phyloP scores from a whole-genome alignment of 2,113 vertebrate genomes.

The Leiothrix lutea region DNA sequence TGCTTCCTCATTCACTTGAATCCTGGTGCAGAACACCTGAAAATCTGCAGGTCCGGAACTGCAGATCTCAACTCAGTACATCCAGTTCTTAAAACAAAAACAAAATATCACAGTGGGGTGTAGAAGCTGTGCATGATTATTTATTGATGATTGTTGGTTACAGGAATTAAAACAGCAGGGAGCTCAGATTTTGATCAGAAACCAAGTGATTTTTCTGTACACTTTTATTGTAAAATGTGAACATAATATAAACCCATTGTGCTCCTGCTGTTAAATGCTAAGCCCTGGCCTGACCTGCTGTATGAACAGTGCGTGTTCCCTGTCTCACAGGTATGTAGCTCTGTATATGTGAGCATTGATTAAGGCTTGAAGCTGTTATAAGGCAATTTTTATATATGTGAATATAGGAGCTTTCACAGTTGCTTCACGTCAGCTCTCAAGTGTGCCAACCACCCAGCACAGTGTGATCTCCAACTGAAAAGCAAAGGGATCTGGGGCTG shows the following conservation, averaged over 20 bases:
- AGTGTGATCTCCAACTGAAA: neutral
- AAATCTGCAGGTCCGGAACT: neutral
- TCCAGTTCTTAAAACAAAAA: neutral
- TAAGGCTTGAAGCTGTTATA: neutral
- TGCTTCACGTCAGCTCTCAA: rapidly evolving
- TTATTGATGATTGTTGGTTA: constrained; percentile 56
- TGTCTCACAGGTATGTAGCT: neutral
- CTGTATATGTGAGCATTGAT: neutral
- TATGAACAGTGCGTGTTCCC: neutral
- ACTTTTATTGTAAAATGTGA: constrained; percentile 32
- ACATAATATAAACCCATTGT: neutral
- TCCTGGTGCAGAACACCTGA: neutral
- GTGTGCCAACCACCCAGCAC: neutral
- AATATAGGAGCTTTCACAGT: neutral
- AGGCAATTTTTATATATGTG: neutral
- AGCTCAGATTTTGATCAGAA: constrained; percentile 53
- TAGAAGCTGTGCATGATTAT: constrained; percentile 30
- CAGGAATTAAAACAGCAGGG: constrained; percentile 55
- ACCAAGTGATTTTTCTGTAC: constrained; percentile 18
- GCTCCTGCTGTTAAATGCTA: neutral
- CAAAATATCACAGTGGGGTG: constrained; percentile 7
- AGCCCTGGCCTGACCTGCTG: neutral
- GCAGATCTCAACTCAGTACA: neutral
- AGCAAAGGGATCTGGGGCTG: neutral
- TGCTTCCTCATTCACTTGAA: neutral